Conservation (phyloP, 1,140 invertebrate genomes). For the Nephila pilipes region DNA sequence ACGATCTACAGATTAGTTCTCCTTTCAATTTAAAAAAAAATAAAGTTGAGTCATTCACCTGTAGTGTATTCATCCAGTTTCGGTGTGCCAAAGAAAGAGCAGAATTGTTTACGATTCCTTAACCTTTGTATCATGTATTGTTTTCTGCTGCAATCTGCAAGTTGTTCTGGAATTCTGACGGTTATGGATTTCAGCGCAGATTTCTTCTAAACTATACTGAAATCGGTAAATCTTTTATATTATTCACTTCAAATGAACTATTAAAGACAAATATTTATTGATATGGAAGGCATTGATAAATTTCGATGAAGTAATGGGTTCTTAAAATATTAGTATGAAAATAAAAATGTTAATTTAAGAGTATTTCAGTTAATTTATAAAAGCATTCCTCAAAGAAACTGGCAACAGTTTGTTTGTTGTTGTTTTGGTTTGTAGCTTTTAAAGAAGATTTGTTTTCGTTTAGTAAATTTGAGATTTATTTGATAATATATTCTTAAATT, state of each 20-base stretch:
- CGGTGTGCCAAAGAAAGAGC: neutral
- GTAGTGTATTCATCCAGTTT: neutral
- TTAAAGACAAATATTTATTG: too few relatives aligned
- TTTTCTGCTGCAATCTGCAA: neutral
- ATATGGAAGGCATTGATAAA: too few relatives aligned
- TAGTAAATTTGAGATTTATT: neutral
- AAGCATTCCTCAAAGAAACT: neutral
- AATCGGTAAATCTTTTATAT: too few relatives aligned
- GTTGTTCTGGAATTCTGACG: neutral
- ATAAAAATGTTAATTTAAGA: too few relatives aligned
- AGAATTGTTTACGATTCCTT: neutral
- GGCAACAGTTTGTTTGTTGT: neutral
- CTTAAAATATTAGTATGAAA: too few relatives aligned
- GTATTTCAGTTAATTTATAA: neutral
- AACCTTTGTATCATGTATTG: neutral
- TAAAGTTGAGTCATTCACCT: constrained; percentile 14
- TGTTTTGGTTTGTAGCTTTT: neutral
- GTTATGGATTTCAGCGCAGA: neutral
- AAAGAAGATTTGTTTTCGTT: neutral
- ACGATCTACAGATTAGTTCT: neutral
- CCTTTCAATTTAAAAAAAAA: neutral
- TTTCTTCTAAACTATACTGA: neutral
- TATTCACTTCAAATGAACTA: too few relatives aligned
- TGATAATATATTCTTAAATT: too few relatives aligned
- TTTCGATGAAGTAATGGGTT: too few relatives aligned